Evolutionary conservation across 2,113 vertebrate genomes (phyloP).

Genomic region (Cnemophilus loriae): DNA sequence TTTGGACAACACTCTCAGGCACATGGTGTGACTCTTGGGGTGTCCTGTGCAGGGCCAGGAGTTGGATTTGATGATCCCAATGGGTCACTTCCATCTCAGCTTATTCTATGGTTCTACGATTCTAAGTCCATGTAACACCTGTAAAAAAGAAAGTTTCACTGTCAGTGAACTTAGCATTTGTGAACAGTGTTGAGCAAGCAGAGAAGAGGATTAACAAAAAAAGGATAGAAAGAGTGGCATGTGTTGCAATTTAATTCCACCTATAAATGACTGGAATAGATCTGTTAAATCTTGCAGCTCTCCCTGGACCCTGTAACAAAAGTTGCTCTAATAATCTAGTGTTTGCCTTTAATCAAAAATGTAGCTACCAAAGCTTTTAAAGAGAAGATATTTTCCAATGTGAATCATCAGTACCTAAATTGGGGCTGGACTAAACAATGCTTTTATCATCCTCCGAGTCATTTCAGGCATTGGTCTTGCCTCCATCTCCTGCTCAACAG

Average conservation of each 20-base stretch:
- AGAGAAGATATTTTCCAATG: background rate
- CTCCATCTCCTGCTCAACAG: background rate
- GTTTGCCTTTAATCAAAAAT: background rate
- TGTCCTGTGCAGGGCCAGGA: background rate
- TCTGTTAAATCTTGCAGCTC: background rate
- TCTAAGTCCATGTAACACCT: background rate
- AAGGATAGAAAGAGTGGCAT: background rate
- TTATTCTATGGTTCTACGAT: background rate
- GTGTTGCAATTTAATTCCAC: background rate
- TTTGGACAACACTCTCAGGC: background rate
- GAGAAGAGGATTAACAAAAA: background rate
- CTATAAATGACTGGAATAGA: background rate
- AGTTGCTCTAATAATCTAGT: background rate
- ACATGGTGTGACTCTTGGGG: background rate
- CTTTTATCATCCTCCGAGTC: background rate
- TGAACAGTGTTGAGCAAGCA: background rate
- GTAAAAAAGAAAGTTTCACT: background rate
- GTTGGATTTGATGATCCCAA: background rate
- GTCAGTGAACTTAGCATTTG: background rate
- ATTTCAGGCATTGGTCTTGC: background rate
- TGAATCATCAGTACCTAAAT: background rate
- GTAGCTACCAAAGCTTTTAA: background rate
- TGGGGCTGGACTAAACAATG: background rate
- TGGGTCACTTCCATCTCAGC: background rate
- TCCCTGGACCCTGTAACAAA: background rate